Evolutionary conservation across 2,888 invertebrate species (phyloP).

Genomic region (Hemithea aestivaria): DNA sequence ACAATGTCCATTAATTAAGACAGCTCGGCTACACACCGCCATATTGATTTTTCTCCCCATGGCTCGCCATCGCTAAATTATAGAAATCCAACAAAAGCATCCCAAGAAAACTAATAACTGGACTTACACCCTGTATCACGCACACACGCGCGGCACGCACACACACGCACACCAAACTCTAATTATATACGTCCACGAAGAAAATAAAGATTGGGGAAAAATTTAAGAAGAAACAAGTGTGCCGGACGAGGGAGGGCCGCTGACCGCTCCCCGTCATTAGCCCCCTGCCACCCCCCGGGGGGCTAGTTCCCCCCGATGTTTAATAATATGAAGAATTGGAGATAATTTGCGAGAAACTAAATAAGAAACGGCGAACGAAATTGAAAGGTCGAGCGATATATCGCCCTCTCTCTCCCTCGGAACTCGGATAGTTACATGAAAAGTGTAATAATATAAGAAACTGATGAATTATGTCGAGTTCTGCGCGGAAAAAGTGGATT

Average conservation of each 20-base stretch:
- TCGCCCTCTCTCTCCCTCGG: slow-evolving; percentile 37
- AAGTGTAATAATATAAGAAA: slow-evolving; percentile 13
- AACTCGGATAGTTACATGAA: slow-evolving; percentile 16
- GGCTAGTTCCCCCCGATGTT: slow-evolving; percentile 75
- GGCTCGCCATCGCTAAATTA: slow-evolving; percentile 71
- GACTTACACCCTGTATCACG: slow-evolving; percentile 52
- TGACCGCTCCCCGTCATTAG: slow-evolving; percentile 76
- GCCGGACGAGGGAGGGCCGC: slow-evolving; percentile 60
- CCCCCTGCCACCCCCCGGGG: slow-evolving; percentile 45
- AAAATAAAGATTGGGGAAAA: slow-evolving; percentile 80
- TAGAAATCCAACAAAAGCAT: slow-evolving; percentile 79
- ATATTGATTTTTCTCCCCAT: slow-evolving; percentile 56
- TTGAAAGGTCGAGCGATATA: slow-evolving; percentile 64
- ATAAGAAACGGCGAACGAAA: slow-evolving; percentile 77
- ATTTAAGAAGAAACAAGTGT: slow-evolving; percentile 78
- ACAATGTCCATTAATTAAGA: slow-evolving; percentile 28
- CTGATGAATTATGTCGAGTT: slow-evolving; percentile 22
- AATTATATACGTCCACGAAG: slow-evolving; percentile 77
- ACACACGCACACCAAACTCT: slow-evolving; percentile 47
- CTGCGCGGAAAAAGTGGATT: slow-evolving; percentile 22
- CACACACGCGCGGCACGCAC: slow-evolving; percentile 34
- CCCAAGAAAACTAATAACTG: slow-evolving; percentile 77
- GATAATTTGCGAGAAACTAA: slow-evolving; percentile 80
- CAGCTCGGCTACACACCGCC: slow-evolving; percentile 34
- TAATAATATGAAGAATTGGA: slow-evolving; percentile 80